Evolutionary conservation across 2,113 vertebrate species (phyloP).

Genomic region (Apteryx owenii): DNA sequence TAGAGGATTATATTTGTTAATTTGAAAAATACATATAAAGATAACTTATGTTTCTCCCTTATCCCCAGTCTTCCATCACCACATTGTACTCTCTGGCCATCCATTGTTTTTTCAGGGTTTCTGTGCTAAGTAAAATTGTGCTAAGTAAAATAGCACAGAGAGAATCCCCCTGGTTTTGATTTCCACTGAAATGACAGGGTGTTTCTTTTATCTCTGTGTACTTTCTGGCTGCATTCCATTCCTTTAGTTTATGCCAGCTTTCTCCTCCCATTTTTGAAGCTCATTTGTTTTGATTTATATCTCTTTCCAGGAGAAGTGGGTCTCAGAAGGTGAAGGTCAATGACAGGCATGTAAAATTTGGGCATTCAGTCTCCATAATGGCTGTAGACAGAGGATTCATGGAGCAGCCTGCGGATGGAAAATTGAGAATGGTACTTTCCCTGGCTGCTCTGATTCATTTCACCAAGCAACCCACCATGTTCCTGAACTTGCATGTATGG

Average conservation of each 20-base stretch:
- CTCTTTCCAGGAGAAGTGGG: neutral
- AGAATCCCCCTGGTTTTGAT: neutral
- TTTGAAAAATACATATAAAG: neutral
- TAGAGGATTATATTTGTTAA: neutral
- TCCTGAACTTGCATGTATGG: neutral
- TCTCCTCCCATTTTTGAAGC: neutral
- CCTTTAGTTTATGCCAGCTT: neutral
- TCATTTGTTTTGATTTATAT: neutral
- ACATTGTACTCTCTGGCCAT: neutral
- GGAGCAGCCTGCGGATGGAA: neutral
- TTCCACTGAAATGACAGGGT: neutral
- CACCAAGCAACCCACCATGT: neutral
- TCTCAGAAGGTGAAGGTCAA: neutral
- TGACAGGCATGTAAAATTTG: neutral
- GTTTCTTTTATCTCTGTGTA: neutral
- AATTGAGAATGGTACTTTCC: neutral
- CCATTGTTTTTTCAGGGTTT: neutral
- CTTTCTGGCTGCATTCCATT: neutral
- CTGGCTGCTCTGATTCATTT: neutral
- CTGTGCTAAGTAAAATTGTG: neutral
- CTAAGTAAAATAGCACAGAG: neutral
- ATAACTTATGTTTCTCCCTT: neutral
- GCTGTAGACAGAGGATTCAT: neutral
- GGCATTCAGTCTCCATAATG: neutral
- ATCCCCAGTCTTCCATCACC: neutral